A percentile compares a stretch with the other conserved stretches of the same genome.
These are phyloP conservation scores for Brachionus calyciflorus DNA, from an alignment of 1,140 invertebrate species.

Conservation along the genomic window DNA sequence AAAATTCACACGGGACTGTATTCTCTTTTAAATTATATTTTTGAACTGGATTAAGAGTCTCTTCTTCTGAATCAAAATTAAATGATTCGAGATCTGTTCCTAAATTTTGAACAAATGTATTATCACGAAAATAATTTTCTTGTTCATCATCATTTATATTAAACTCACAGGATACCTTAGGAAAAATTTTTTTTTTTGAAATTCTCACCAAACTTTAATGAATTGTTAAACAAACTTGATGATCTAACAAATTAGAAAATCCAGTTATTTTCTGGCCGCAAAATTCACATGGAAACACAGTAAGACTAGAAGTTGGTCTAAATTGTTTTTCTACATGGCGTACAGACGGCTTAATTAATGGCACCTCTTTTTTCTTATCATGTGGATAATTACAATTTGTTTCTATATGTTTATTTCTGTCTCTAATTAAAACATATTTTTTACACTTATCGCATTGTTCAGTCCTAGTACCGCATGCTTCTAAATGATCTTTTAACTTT, in stretches of 20 bases:
- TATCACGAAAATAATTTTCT: neutral
- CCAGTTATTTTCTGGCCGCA: neutral
- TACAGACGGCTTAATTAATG: too few relatives aligned
- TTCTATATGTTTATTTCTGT: neutral
- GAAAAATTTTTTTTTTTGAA: too few relatives aligned
- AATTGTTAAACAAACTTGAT: neutral
- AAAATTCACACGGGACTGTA: constrained; percentile 1
- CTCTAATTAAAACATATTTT: constrained; percentile 14
- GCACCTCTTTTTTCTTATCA: too few relatives aligned
- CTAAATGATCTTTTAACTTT: neutral
- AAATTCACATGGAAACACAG: constrained; percentile 34
- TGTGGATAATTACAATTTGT: neutral
- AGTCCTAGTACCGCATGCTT: neutral
- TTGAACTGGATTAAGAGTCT: neutral
- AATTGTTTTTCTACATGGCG: too few relatives aligned
- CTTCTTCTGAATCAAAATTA: neutral
- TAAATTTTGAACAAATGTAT: neutral
- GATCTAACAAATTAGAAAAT: neutral
- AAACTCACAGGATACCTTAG: neutral
- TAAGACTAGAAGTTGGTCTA: neutral
- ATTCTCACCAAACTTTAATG: too few relatives aligned
- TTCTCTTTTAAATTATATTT: neutral
- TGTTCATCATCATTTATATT: neutral
- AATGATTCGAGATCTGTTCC: neutral
- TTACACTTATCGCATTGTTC: constrained; percentile 12